Conservation (phyloP, 2,113 vertebrate genomes). For the Motacilla tschutschensis region DNA sequence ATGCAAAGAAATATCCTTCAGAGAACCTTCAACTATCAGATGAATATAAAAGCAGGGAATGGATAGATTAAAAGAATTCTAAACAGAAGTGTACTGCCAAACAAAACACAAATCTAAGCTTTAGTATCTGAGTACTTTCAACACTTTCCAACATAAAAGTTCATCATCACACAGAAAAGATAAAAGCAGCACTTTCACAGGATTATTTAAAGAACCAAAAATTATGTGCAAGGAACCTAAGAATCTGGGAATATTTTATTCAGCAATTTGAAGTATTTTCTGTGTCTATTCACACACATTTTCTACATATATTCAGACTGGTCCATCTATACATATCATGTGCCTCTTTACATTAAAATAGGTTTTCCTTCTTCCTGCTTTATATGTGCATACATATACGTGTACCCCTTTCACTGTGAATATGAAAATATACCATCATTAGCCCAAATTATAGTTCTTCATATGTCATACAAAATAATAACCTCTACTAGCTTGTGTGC, state of each 20-base stretch:
- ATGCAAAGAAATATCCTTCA: conserved; percentile 78
- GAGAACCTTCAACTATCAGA: conserved; percentile 79
- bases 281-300: neutral
- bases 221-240: conserved; percentile 48
- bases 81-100: conserved; percentile 86
- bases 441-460: conserved; percentile 35
- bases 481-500: neutral
- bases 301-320: neutral
- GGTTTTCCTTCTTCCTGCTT: neutral
- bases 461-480: conserved; percentile 28
- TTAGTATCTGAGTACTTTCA: conserved; percentile 73
- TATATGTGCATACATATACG: neutral
- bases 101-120: conserved; percentile 82
- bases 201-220: conserved; percentile 64
- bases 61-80: conserved; percentile 89
- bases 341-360: conserved; percentile 6
- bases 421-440: conserved; percentile 41
- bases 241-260: conserved; percentile 45
- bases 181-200: conserved; percentile 71
- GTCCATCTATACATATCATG: neutral
- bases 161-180: conserved; percentile 67
- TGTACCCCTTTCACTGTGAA: neutral
- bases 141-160: conserved; percentile 75
- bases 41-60: conserved; percentile 74
- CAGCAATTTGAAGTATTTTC: conserved; percentile 50